A percentile compares a stretch with the other conserved stretches of the same genome.
These are phyloP conservation scores for Anas acuta DNA, from an alignment of 2,797 vertebrate species.

Conservation along the genomic window DNA sequence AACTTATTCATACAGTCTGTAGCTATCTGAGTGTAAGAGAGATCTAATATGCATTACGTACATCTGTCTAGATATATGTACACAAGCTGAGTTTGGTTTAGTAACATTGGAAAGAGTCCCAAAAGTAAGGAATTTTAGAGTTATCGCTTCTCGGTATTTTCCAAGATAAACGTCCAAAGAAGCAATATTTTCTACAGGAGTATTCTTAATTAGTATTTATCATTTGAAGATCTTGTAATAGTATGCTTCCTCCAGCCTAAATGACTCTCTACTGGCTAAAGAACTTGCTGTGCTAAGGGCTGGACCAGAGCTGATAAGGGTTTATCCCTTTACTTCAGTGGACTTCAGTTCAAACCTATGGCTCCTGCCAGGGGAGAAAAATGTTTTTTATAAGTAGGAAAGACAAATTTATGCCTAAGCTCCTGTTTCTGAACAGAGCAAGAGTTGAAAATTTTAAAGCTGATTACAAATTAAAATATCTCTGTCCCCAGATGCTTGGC, in stretches of 20 bases:
- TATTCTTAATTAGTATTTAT: constrained; percentile 24
- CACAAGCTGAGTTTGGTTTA: not conserved
- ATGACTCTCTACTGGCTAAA: not conserved
- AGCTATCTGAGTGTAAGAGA: not conserved
- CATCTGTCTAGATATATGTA: not conserved
- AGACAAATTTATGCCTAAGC: constrained; percentile 26
- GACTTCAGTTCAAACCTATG: not conserved
- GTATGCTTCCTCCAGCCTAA: not conserved
- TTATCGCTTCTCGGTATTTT: not conserved
- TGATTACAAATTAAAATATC: constrained; percentile 50
- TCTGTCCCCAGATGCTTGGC: not conserved
- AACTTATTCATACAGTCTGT: constrained; percentile 14
- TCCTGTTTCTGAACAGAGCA: constrained; percentile 42
- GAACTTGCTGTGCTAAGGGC: not conserved
- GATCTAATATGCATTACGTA: not conserved
- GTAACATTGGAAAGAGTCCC: not conserved
- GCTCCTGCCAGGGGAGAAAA: not conserved
- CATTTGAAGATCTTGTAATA: not conserved
- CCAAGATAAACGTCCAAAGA: not conserved
- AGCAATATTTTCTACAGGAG: not conserved
- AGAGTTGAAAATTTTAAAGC: constrained; percentile 19
- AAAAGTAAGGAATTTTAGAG: not conserved
- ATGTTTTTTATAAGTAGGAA: not conserved
- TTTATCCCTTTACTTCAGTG: constrained; percentile 12
- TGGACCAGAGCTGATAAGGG: constrained; percentile 38